These are phyloP conservation scores for Daubentonia madagascariensis DNA, from an alignment of 2,113 vertebrate species.

Conservation along the genomic window DNA sequence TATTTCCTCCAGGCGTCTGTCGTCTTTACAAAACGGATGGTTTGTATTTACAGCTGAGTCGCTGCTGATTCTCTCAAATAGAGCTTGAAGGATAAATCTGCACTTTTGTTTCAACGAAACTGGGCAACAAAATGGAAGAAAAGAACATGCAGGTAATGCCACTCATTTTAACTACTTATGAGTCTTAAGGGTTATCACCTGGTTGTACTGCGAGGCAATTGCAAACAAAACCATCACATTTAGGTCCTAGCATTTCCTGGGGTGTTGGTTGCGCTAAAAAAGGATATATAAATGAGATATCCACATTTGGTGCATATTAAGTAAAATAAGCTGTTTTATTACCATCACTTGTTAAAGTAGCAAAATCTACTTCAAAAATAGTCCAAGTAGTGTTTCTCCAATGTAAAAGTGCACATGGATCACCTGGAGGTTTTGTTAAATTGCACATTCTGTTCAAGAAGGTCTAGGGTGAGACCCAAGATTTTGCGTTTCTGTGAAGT, in stretches of 20 bases:
- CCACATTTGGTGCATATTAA: background rate
- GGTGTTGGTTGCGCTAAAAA: background rate
- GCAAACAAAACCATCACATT: background rate
- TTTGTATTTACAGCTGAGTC: slow-evolving; percentile 21
- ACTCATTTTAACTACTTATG: background rate
- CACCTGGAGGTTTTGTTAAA: background rate
- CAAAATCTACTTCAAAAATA: background rate
- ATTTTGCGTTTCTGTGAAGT: background rate
- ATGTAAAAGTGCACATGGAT: background rate
- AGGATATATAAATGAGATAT: background rate
- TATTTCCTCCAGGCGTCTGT: background rate
- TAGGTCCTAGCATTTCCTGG: background rate
- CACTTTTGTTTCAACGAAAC: background rate
- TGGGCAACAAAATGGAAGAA: slow-evolving; percentile 50
- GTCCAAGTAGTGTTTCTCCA: background rate
- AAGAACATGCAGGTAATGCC: slow-evolving; percentile 41
- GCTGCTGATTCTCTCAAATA: background rate
- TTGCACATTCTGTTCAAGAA: background rate
- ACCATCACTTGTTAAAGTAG: background rate
- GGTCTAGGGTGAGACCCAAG: background rate
- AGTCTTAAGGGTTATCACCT: background rate
- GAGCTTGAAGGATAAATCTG: background rate
- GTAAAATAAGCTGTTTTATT: background rate
- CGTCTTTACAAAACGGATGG: background rate
- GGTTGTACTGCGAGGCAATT: background rate